phyloP scores from a whole-genome alignment of 2,797 vertebrate genomes.

The Cuniculus paca region DNA sequence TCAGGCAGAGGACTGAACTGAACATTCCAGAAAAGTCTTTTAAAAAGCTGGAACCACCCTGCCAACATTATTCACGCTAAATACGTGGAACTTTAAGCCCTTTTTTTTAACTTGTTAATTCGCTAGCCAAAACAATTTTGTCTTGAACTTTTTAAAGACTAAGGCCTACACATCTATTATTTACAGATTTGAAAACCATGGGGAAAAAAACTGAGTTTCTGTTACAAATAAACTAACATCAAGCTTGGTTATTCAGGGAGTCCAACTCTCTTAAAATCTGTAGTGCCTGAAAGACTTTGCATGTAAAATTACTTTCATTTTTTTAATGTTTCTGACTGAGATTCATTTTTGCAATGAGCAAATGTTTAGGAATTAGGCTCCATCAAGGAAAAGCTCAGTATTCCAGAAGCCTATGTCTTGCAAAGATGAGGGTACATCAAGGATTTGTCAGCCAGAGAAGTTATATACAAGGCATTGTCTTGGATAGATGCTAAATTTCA shows the following conservation, averaged over 20 bases:
- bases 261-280: background rate
- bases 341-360: background rate
- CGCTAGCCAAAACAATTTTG: slow-evolving; percentile 45
- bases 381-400: background rate
- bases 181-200: background rate
- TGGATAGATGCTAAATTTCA: background rate
- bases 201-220: background rate
- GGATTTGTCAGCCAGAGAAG: background rate
- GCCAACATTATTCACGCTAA: background rate
- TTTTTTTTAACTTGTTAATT: slow-evolving; percentile 39
- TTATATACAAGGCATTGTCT: background rate
- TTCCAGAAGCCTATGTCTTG: background rate
- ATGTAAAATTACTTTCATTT: slow-evolving; percentile 18
- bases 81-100: background rate
- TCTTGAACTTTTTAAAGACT: background rate
- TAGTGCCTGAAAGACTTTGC: background rate
- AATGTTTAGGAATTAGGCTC: background rate
- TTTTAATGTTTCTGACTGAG: background rate
- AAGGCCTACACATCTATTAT: background rate
- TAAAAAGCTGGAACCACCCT: background rate
- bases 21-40: background rate
- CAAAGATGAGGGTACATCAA: background rate
- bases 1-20: background rate
- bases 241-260: background rate
- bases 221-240: background rate